phyloP scores from a whole-genome alignment of 30 jellyfish, hydroid and myxozoan genomes.

The Turritopsis dohrnii region DNA sequence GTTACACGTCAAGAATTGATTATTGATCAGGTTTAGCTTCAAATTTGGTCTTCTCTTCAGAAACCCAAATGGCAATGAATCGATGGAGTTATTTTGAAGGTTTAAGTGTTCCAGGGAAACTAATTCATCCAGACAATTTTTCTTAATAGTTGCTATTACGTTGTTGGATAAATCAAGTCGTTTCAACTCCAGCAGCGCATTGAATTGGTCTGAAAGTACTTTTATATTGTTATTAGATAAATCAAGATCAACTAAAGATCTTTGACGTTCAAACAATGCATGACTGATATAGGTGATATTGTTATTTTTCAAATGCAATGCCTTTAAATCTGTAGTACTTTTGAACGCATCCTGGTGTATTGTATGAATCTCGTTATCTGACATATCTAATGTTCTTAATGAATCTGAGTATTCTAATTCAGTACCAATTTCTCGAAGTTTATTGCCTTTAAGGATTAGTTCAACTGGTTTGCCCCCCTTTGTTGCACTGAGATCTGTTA shows the following conservation, averaged over 20 bases:
- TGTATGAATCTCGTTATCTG: neutral
- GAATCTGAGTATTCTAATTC: neutral
- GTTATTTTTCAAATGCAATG: neutral
- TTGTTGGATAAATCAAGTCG: neutral
- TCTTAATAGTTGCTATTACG: neutral
- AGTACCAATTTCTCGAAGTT: neutral
- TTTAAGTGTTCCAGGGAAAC: neutral
- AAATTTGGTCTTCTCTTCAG: neutral
- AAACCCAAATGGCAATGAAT: neutral
- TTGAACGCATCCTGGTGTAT: neutral
- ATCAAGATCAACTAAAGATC: neutral
- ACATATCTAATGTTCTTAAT: neutral
- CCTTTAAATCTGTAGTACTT: neutral
- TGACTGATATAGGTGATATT: neutral
- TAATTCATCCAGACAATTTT: neutral
- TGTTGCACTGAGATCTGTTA: neutral
- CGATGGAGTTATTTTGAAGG: neutral
- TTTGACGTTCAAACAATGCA: neutral
- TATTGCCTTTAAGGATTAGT: neutral
- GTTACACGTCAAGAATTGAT: neutral
- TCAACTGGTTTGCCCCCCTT: neutral
- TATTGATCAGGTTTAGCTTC: neutral
- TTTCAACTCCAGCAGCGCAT: neutral
- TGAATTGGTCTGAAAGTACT: neutral
- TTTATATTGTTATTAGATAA: neutral